Percentiles rank a stretch among this genome's conserved stretches.
These are phyloP conservation scores for Cantharis nigra DNA, from an alignment of 2,888 invertebrate species.

Conservation along the genomic window DNA sequence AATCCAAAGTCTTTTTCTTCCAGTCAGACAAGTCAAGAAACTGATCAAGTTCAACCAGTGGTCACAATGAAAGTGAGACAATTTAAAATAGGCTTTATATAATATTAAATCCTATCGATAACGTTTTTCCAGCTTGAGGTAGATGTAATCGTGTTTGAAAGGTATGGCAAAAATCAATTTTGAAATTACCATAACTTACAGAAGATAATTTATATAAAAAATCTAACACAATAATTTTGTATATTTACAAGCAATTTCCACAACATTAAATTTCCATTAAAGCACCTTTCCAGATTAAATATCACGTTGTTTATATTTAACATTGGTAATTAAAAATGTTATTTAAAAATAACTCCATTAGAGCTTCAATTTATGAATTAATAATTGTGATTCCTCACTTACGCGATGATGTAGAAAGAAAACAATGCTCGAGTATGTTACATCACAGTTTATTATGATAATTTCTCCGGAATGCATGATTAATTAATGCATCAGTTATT, in stretches of 20 bases:
- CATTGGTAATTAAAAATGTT: neutral
- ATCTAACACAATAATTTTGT: neutral
- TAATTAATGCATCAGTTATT: slow-evolving; percentile 12
- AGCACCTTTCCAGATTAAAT: neutral
- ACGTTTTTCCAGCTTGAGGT: neutral
- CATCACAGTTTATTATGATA: slow-evolving; percentile 16
- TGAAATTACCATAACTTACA: neutral
- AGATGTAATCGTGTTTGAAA: neutral
- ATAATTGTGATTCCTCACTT: slow-evolving; percentile 7
- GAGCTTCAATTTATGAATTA: slow-evolving; percentile 2
- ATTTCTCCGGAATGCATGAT: slow-evolving; percentile 9
- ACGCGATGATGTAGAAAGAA: slow-evolving; percentile 12
- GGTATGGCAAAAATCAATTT: neutral
- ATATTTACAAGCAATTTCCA: neutral
- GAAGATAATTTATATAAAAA: neutral
- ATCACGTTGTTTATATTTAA: neutral
- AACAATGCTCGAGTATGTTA: slow-evolving; percentile 15
- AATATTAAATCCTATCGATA: neutral
- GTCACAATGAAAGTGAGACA: neutral
- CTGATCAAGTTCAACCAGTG: neutral
- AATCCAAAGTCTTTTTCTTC: no score
- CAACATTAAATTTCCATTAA: neutral
- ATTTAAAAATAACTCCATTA: neutral
- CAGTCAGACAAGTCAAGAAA: no score
- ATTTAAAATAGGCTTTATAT: neutral